Evolutionary conservation across 1,140 invertebrate genomes (phyloP).

Genomic region (Calephelis nemesis): DNA sequence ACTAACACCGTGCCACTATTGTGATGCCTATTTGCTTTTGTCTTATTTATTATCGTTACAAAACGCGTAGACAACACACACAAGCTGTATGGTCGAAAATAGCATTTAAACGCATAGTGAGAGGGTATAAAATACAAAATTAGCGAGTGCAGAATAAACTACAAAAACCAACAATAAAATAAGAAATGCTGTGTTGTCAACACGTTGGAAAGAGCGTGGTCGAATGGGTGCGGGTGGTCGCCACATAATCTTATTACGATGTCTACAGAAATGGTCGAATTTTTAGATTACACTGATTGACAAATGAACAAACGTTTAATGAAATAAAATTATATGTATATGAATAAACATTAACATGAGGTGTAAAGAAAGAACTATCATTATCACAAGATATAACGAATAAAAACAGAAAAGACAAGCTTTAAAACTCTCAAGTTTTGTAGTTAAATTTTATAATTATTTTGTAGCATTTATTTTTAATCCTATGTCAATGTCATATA

Average conservation of each 20-base stretch:
- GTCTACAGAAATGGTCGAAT: slow-evolving; percentile 32
- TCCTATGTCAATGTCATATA: no score
- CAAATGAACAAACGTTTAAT: neutral
- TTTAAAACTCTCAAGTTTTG: no score
- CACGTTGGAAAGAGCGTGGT: slow-evolving; percentile 51
- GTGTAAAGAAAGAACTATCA: no score
- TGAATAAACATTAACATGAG: no score
- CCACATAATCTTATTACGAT: slow-evolving; percentile 43
- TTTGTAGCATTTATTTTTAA: no score
- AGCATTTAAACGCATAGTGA: neutral
- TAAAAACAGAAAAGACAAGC: no score
- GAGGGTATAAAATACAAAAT: neutral
- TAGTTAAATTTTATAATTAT: no score
- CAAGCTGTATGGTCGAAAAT: neutral
- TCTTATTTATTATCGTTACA: slow-evolving; percentile 63
- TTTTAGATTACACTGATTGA: neutral
- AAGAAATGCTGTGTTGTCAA: slow-evolving; percentile 46
- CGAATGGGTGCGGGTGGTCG: slow-evolving; percentile 67
- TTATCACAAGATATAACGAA: no score
- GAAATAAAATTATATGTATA: no score
- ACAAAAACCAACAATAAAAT: neutral
- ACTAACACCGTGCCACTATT: slow-evolving; percentile 68
- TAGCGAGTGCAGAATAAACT: neutral
- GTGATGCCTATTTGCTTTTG: slow-evolving; percentile 68
- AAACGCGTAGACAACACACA: slow-evolving; percentile 59